Evolutionary conservation across 2,113 vertebrate species (phyloP).

Genomic region (Hiodon alosoides): DNA sequence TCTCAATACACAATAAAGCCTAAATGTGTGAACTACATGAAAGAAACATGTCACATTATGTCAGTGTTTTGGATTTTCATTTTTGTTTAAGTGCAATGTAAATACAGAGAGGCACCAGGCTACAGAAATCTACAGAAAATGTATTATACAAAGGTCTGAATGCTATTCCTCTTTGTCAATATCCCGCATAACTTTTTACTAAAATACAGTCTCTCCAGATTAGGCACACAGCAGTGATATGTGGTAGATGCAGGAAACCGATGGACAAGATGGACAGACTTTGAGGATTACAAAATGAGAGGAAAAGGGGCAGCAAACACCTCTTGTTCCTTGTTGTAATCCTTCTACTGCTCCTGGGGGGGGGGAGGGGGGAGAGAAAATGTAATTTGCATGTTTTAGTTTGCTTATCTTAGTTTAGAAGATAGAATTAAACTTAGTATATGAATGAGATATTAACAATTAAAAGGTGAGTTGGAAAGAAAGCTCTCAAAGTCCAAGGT

Average conservation of each 20-base stretch:
- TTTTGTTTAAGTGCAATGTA: neutral
- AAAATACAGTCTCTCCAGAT: slow-evolving; percentile 37
- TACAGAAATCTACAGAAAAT: slow-evolving; percentile 25
- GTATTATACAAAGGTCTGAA: neutral
- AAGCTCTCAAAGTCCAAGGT: too few species aligned
- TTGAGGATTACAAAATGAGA: slow-evolving; percentile 20
- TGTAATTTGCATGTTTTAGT: too few species aligned
- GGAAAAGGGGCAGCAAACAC: slow-evolving; percentile 13
- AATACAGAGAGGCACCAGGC: slow-evolving; percentile 22
- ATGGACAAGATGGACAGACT: slow-evolving; percentile 24
- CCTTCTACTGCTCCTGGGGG: slow-evolving; percentile 51
- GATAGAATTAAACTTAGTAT: too few species aligned
- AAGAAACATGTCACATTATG: too few species aligned
- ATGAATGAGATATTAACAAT: too few species aligned
- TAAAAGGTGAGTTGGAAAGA: too few species aligned
- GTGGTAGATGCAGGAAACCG: slow-evolving; percentile 18
- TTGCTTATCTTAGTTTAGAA: too few species aligned
- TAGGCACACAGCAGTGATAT: slow-evolving; percentile 26
- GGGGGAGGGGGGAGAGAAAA: slow-evolving; percentile 32
- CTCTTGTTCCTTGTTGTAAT: slow-evolving; percentile 9
- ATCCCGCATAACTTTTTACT: slow-evolving; percentile 48
- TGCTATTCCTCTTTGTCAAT: slow-evolving; percentile 13
- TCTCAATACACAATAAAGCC: too few species aligned
- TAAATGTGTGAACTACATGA: too few species aligned
- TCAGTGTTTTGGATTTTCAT: too few species aligned